Percentiles rank a stretch among this genome's conserved stretches.
phyloP scores from a whole-genome alignment of 92 coral and sea anemone species.

The Epizoanthus illoricatus region DNA sequence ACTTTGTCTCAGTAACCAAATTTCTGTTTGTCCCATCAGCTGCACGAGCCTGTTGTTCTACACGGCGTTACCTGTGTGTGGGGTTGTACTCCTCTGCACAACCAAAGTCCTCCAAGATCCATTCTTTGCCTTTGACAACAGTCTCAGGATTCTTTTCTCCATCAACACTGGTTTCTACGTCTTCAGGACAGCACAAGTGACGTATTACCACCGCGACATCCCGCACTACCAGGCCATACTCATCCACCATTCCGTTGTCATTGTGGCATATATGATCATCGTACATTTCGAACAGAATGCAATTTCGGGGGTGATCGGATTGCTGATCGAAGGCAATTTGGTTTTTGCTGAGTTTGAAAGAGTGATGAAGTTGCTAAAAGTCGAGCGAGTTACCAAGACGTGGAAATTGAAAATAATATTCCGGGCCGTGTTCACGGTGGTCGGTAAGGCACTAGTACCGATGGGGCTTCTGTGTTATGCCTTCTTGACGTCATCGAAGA shows the following conservation, averaged over 20 bases:
- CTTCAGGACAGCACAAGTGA: conserved; percentile 78
- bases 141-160: conserved; percentile 63
- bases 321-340: conserved; percentile 81
- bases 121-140: conserved; percentile 62
- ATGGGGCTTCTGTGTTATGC: conserved; percentile 50
- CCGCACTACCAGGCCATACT: conserved; percentile 79
- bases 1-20: no score
- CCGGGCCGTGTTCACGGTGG: conserved; percentile 58
- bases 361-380: conserved; percentile 45
- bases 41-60: conserved; percentile 73
- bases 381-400: conserved; percentile 22
- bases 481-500: conserved; percentile 55
- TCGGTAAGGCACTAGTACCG: conserved; percentile 77
- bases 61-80: conserved; percentile 63
- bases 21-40: conserved; percentile 48
- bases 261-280: conserved; percentile 60
- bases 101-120: conserved; percentile 70
- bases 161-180: conserved; percentile 76
- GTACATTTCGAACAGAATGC: conserved; percentile 73
- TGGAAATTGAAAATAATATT: conserved; percentile 48
- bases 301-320: conserved; percentile 72
- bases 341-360: conserved; percentile 84
- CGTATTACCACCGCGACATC: conserved; percentile 56
- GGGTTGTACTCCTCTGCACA: conserved; percentile 54
- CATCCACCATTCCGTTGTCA: conserved; percentile 82